phyloP scores from a whole-genome alignment of 2,888 invertebrate genomes.

The Pollenia amentaria region DNA sequence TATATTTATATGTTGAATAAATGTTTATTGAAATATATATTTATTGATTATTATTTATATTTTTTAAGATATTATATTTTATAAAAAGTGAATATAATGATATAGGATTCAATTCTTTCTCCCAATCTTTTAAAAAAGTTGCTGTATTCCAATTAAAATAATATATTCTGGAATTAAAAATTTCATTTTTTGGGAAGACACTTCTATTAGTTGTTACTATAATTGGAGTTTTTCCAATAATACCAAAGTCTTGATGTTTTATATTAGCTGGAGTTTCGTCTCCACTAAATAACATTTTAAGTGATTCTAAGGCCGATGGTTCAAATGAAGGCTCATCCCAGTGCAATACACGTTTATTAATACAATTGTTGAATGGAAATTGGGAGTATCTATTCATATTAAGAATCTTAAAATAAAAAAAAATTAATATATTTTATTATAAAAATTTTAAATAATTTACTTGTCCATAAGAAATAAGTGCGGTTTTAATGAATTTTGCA shows the following conservation, averaged over 20 bases:
- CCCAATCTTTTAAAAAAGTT: neutral
- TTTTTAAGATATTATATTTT: neutral
- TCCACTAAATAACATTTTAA: too few relatives aligned
- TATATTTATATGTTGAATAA: neutral
- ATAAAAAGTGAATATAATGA: neutral
- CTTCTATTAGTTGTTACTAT: neutral
- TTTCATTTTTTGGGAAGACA: neutral
- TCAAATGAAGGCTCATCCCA: neutral
- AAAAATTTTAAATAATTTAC: too few relatives aligned
- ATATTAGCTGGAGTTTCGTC: too few relatives aligned
- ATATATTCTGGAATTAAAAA: neutral
- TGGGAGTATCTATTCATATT: too few relatives aligned
- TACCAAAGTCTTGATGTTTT: too few relatives aligned
- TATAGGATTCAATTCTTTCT: neutral
- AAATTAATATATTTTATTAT: too few relatives aligned
- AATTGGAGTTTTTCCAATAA: neutral
- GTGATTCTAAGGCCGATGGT: too few relatives aligned
- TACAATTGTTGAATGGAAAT: too few relatives aligned
- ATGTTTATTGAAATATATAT: neutral
- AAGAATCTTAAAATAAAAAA: too few relatives aligned
- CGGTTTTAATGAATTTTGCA: neutral
- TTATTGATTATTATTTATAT: neutral
- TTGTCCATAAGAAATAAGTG: neutral
- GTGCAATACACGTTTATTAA: neutral
- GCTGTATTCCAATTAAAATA: neutral